phyloP scores from a whole-genome alignment of 2,888 invertebrate genomes.

The Epistrophella euchroma region DNA sequence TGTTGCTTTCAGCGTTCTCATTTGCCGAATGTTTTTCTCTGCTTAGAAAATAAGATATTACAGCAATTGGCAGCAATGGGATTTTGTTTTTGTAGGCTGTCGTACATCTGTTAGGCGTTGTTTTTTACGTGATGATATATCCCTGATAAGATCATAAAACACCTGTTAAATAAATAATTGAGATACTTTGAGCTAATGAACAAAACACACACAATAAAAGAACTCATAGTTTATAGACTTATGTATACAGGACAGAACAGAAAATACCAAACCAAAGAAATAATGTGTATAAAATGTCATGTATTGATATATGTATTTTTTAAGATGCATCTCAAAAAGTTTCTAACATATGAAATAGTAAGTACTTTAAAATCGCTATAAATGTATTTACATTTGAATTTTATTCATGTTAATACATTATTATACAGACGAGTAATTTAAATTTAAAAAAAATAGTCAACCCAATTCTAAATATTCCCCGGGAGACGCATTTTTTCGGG shows the following conservation, averaged over 20 bases:
- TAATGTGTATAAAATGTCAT: neutral
- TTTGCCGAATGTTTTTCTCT: constrained; percentile 8
- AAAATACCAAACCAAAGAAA: constrained; percentile 14
- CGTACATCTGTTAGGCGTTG: constrained; percentile 83
- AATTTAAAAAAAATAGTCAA: too few species aligned
- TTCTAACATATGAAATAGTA: neutral
- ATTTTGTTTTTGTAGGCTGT: constrained; percentile 83
- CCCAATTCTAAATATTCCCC: too few species aligned
- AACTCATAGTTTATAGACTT: neutral
- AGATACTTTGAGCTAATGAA: neutral
- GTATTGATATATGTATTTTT: neutral
- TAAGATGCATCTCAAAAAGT: neutral
- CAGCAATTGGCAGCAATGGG: constrained; percentile 84
- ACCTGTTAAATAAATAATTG: constrained; percentile 79
- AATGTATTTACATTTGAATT: neutral
- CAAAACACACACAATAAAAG: constrained; percentile 8
- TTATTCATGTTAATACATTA: neutral
- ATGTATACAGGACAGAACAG: neutral
- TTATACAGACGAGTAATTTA: neutral
- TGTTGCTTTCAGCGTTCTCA: constrained; percentile 18
- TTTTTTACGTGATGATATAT: constrained; percentile 84
- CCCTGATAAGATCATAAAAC: constrained; percentile 84
- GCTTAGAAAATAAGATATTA: constrained; percentile 77
- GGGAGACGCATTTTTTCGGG: too few species aligned
- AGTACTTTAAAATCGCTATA: neutral